A percentile compares a stretch with the other conserved stretches of the same genome.
phyloP scores from a whole-genome alignment of 2,113 vertebrate genomes.

The Tympanuchus pallidicinctus region DNA sequence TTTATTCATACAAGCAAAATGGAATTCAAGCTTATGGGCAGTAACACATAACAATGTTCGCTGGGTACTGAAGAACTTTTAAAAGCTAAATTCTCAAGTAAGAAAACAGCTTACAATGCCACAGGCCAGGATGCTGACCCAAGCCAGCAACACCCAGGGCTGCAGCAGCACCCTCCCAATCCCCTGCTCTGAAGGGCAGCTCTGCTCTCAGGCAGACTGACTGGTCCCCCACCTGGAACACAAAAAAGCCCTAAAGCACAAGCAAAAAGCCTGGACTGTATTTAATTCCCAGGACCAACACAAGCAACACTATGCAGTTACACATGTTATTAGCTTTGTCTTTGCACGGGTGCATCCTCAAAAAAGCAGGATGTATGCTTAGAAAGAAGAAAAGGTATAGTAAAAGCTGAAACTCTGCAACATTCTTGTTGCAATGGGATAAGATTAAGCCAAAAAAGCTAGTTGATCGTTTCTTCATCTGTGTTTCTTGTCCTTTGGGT shows the following conservation, averaged over 20 bases:
- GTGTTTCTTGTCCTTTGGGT: neutral
- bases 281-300: neutral
- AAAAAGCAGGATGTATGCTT: neutral
- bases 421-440: neutral
- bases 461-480: neutral
- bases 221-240: neutral
- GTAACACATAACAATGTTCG: neutral
- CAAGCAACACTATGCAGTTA: neutral
- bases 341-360: neutral
- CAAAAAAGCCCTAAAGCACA: neutral
- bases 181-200: neutral
- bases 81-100: neutral
- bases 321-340: conserved; percentile 13
- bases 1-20: neutral
- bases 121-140: too few species aligned
- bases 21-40: neutral
- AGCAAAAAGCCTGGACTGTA: neutral
- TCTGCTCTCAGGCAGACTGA: neutral
- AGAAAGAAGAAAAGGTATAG: neutral
- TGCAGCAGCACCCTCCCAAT: neutral
- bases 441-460: neutral
- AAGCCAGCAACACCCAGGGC: neutral
- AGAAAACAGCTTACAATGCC: neutral
- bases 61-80: neutral
- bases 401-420: neutral